These are phyloP conservation scores for Hemicrepidius hirtus DNA, from an alignment of 2,888 invertebrate genomes.

Conservation along the genomic window DNA sequence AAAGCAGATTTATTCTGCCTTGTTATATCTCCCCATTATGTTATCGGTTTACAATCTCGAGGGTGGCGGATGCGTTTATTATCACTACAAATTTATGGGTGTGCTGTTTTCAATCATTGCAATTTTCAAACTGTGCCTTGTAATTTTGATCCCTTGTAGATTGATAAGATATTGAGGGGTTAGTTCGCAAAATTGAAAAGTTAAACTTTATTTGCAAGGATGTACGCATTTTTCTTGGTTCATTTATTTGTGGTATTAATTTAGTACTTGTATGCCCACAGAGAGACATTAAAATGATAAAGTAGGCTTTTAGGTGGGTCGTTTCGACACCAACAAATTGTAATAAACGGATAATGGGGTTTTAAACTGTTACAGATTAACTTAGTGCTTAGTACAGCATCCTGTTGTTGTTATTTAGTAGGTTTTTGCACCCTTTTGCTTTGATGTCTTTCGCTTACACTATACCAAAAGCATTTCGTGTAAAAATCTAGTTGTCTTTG, in stretches of 20 bases:
- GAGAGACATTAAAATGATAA: slow-evolving; percentile 14
- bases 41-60: slow-evolving; percentile 16
- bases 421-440: slow-evolving; percentile 21
- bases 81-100: slow-evolving; percentile 20
- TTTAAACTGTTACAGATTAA: slow-evolving; percentile 22
- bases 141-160: slow-evolving; percentile 12
- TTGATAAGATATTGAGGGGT: too few relatives aligned
- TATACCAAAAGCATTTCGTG: too few relatives aligned
- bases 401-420: slow-evolving; percentile 18
- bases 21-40: not conserved
- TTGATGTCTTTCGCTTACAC: not conserved
- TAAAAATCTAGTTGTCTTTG: too few relatives aligned
- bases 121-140: slow-evolving; percentile 3
- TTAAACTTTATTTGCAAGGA: not conserved
- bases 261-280: slow-evolving; percentile 19
- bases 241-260: slow-evolving; percentile 14
- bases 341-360: slow-evolving; percentile 25
- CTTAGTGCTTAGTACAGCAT: slow-evolving; percentile 7
- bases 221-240: slow-evolving; percentile 7
- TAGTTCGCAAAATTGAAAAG: not conserved
- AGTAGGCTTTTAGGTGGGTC: slow-evolving; percentile 19
- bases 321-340: slow-evolving; percentile 26
- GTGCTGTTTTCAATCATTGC: slow-evolving; percentile 16
- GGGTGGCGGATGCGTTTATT: slow-evolving; percentile 7
- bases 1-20: slow-evolving; percentile 19